Base-by-base conservation (phyloP, 2,888 invertebrate genomes). In the Parochlus steinenii region DNA sequence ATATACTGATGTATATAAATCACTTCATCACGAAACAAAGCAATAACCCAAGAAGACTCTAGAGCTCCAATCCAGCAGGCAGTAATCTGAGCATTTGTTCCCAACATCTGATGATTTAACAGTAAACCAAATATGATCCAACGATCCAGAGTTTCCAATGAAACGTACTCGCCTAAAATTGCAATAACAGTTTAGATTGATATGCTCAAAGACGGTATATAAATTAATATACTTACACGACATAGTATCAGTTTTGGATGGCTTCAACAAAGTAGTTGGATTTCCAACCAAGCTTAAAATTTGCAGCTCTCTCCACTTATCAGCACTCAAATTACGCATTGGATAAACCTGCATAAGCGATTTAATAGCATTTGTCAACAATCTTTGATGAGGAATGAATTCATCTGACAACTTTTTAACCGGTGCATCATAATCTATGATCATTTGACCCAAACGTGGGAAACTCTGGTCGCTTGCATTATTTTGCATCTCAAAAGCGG, bases 121-220 rank as follows among this genome's bases (percentile, higher is more conserved):
- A 92, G 71, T 49, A 92, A 76, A 0, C 95, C 93, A 57, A 97
- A 83, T 46, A 97, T 83, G 17, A 98, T 81, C 93, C 95, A 99
- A 49, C 89, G 73, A 53, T 99, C 98, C 68, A 99, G 78, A 24
- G 74, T 71, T 52, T 99, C 97, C 40, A 97, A 60, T 2, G 97
- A 93, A 32, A 99, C 62, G 57, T 86, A 97, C n/a, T n/a, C n/a
- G n/a, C n/a, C n/a, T n/a, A n/a, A n/a, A n/a, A n/a, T n/a, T n/a
- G n/a, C n/a, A n/a, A n/a, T n/a, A n/a, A n/a, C n/a, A n/a, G n/a
- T n/a, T n/a, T n/a, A n/a, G n/a, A n/a, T n/a, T n/a, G n/a, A n/a
- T n/a, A n/a, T n/a, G n/a, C n/a, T n/a, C n/a, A n/a, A n/a, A n/a
- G n/a, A n/a, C n/a, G n/a, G n/a, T n/a, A n/a, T n/a, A n/a, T n/a